Evolutionary conservation across 1,140 invertebrate species (phyloP), one percentile per base, ranked within the genome.

Genomic region (Psilanteris sp.): DNA sequence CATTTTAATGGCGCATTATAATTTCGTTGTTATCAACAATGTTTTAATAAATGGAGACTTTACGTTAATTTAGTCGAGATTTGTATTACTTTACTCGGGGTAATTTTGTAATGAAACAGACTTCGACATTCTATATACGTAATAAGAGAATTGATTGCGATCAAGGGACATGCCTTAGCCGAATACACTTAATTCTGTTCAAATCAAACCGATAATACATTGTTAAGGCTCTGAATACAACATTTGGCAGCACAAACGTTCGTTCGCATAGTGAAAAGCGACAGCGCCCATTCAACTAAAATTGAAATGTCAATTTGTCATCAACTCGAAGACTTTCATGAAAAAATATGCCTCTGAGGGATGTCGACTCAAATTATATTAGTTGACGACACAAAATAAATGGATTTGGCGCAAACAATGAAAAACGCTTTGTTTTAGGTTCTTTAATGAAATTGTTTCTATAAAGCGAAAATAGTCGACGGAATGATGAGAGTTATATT

Each of bases 221-320:
- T 57, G 37, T 32, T 31, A 36, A 36, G 14, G 26, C 27, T 59
- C 16, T 59, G 29, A 59, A 59, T 46, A 31, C 54, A 59, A 59
- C 39, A 55, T 55, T 55, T 36, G 48, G 34, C 26, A n/a, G 13
- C 7, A 11, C 22, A 14, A 14, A 52, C 48, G n/a, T 27, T 36
- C 6, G 20, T 2, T n/a, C n/a, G n/a, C n/a, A 27, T 8, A 31
- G 14, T 39, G 14, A 26, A 39, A 22, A 4, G 48, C 31, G 46
- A 26, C 48, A 14, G 46, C 14, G 9, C 14, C 13, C 50, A 32
- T 57, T 57, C 37, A 43, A 43, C 32, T 43, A 37, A 57, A 57
- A 57, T 57, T 57, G 52, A 57, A 57, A 43, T 43, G 52, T 57
- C 52, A 57, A 57, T 57, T 57, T 57, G 54, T 57, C 39, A 26